Base-by-base conservation (phyloP, 2,797 vertebrate species). In the Zenarchopterus dispar region DNA sequence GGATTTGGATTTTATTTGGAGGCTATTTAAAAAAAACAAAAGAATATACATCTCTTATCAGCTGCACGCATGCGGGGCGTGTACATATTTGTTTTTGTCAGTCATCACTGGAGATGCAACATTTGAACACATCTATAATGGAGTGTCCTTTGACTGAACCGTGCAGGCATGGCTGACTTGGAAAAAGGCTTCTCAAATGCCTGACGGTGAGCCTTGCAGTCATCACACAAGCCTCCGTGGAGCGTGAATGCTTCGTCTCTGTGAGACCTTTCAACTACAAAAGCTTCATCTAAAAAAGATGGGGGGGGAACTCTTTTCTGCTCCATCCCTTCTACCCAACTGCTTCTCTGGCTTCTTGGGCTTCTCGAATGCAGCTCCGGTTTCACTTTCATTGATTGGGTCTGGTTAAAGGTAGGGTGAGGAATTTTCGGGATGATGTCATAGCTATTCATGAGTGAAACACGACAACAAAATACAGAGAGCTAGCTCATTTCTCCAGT, bases 261-360 rank as follows among this genome's bases (percentile, higher is more conserved):
- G 54, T 62, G 61, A 23, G 42, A 69, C 41, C 57, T 88, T 90
- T 89, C 71, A 87, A 88, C 70, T 83, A 80, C 79, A 81, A 84
- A 82, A 72, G 69, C 54, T 56, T 71, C 70, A 80, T 71, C 53
- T 68, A 75, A 81, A 77, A 49, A 69, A 57, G 15, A 39, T 15
- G 10, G 33, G 24, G 24, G 24, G 24, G 36, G 9, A 16, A 47
- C 21, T 33, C 42, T 47, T 59, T 23, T 49, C 21, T 18, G n/a
- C 36, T 50, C 50, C 49, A 31, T 31, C 11, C 18, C 23, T 39
- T 31, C 19, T 7, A 28, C 1, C 28, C 5, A 6, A 1, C 49
- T 47, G 44, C 17, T 11, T 22, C n/a, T 56, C 42, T 60, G 41
- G 61, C 26, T 71, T 48, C 31, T 41, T 59, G 17, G 65, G 28